Evolutionary conservation across 2,888 invertebrate species (phyloP).

Genomic region (Diadromus collaris): DNA sequence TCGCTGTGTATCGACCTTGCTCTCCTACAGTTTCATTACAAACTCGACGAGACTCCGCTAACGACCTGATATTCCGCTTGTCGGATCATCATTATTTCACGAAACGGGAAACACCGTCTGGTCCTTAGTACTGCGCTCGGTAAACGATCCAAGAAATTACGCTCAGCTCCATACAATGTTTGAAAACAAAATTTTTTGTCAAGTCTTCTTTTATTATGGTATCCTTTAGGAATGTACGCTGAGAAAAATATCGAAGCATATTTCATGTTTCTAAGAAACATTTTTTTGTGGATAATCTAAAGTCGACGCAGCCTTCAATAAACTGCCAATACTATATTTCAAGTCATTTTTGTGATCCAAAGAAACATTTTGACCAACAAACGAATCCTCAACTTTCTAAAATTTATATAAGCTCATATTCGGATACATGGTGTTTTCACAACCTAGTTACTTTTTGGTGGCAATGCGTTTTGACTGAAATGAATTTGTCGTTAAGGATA

Average conservation of each 20-base stretch:
- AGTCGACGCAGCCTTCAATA: too few relatives aligned
- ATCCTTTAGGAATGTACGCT: background rate
- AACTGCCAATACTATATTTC: too few relatives aligned
- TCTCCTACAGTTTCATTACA: constrained; percentile 22
- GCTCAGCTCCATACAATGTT: background rate
- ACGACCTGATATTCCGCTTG: constrained; percentile 36
- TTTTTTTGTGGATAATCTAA: too few relatives aligned
- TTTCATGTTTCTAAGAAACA: too few relatives aligned
- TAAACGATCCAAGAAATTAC: constrained; percentile 1
- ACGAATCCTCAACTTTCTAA: too few relatives aligned
- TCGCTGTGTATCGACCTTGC: background rate
- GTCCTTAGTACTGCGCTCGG: background rate
- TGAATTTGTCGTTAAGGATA: background rate
- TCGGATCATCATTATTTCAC: constrained; percentile 28
- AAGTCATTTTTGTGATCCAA: too few relatives aligned
- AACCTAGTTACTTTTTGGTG: too few relatives aligned
- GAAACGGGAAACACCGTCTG: background rate
- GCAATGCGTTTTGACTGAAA: background rate
- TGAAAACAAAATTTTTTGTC: background rate
- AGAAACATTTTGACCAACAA: too few relatives aligned
- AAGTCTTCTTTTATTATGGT: background rate
- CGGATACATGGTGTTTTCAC: too few relatives aligned
- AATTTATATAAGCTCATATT: too few relatives aligned
- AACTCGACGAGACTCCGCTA: constrained; percentile 37
- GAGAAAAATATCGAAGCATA: background rate